phyloP scores from a whole-genome alignment of 2,113 vertebrate genomes.

The Poeciliopsis turrubarensis region DNA sequence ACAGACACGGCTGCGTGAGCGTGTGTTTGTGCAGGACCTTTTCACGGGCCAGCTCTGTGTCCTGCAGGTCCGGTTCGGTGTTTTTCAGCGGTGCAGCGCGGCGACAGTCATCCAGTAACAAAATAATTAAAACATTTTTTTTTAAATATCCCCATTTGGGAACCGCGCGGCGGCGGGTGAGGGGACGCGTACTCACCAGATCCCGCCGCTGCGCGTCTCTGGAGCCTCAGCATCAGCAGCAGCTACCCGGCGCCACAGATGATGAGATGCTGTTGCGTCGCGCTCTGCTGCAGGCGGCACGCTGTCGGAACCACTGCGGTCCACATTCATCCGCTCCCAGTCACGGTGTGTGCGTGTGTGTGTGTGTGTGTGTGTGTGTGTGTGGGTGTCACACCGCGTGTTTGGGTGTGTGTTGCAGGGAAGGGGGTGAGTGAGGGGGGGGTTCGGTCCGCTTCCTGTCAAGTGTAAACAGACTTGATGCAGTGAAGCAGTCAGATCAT shows the following conservation, averaged over 20 bases:
- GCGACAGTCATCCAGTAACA: neutral
- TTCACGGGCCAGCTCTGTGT: constrained; percentile 24
- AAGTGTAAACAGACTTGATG: constrained; percentile 41
- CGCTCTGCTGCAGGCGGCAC: constrained; percentile 54
- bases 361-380: neutral
- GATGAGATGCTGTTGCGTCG: constrained; percentile 57
- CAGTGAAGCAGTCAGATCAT: constrained; percentile 45
- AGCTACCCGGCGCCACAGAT: constrained; percentile 18
- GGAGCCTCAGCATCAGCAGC: constrained; percentile 14
- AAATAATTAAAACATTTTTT: too few relatives aligned
- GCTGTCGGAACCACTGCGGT: constrained; percentile 65
- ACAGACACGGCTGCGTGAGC: constrained; percentile 12
- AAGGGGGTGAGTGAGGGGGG: neutral
- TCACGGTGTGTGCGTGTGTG: neutral
- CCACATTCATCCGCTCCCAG: constrained; percentile 44
- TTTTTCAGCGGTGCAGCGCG: constrained; percentile 32
- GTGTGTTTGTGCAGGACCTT: constrained; percentile 34
- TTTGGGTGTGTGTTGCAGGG: neutral
- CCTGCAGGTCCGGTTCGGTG: constrained; percentile 45
- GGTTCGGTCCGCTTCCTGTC: constrained; percentile 28
- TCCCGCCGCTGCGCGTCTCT: neutral
- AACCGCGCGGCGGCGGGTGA: neutral
- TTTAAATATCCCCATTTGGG: neutral
- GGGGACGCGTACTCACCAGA: constrained; percentile 54
- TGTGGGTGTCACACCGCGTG: neutral